phyloP scores from a whole-genome alignment of 1,140 invertebrate genomes.

The Cotesia typhae region DNA sequence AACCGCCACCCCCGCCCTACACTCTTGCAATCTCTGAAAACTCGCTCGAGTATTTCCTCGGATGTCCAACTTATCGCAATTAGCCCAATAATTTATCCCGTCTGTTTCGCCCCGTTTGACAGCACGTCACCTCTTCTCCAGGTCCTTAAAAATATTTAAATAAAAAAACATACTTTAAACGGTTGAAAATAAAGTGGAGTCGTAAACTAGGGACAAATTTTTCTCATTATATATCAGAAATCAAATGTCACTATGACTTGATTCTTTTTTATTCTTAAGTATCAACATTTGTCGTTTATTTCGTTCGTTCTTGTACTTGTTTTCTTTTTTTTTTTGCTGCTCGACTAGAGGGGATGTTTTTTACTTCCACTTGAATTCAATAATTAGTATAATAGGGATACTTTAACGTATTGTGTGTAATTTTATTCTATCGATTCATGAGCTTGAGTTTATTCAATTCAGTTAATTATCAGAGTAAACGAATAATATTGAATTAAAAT shows the following conservation, averaged over 20 bases:
- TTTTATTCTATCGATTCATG: too few species aligned
- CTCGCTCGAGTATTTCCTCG: slow-evolving; percentile 45
- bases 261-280: slow-evolving; percentile 1
- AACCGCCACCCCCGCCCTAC: neutral
- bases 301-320: too few species aligned
- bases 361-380: too few species aligned
- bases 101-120: slow-evolving; percentile 43
- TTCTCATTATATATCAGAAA: slow-evolving; percentile 27
- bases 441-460: too few species aligned
- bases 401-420: too few species aligned
- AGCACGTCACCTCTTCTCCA: slow-evolving; percentile 25
- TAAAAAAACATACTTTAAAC: neutral
- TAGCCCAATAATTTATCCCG: slow-evolving; percentile 60
- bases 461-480: too few species aligned
- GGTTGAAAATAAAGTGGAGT: neutral
- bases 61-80: slow-evolving; percentile 57
- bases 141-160: slow-evolving; percentile 19
- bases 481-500: too few species aligned
- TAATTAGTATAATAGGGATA: too few species aligned
- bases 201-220: slow-evolving; percentile 5
- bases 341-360: too few species aligned
- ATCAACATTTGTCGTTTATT: slow-evolving; percentile 12
- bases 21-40: slow-evolving; percentile 25
- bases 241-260: slow-evolving; percentile 20
- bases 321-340: slow-evolving; percentile 3